phyloP scores from a whole-genome alignment of 2,797 vertebrate species.

The Acanthopagrus latus region DNA sequence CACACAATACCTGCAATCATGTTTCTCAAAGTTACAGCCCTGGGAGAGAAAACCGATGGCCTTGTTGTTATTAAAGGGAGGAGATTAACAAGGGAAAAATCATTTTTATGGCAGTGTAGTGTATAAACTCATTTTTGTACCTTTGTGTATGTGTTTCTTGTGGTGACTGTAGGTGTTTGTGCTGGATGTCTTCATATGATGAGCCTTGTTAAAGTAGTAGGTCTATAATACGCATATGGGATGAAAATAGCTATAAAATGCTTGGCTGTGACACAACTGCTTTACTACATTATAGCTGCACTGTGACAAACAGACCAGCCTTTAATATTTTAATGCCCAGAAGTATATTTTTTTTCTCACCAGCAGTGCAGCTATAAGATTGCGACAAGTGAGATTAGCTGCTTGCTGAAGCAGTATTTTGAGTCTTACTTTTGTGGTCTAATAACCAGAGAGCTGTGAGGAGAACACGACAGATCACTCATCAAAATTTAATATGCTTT shows the following conservation, averaged over 20 bases:
- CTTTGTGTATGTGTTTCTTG: not conserved
- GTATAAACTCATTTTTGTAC: not conserved
- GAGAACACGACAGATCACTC: conserved; percentile 10
- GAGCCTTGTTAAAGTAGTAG: not conserved
- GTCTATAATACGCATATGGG: not conserved
- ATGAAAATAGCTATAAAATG: not conserved
- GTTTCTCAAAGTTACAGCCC: not conserved
- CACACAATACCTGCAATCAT: too few relatives aligned
- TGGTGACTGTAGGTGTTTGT: not conserved
- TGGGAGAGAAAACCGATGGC: not conserved
- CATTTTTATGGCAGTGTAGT: not conserved
- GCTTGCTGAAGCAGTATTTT: conserved; percentile 20
- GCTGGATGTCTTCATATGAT: not conserved
- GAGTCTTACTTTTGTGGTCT: conserved; percentile 15
- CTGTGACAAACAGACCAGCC: not conserved
- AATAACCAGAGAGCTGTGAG: conserved; percentile 25
- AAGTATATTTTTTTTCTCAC: not conserved
- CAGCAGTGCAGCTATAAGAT: not conserved
- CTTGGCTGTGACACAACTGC: not conserved
- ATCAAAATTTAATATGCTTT: conserved; percentile 59
- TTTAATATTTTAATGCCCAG: conserved; percentile 23
- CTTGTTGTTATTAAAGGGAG: not conserved
- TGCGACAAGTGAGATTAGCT: conserved; percentile 10
- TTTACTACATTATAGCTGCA: not conserved
- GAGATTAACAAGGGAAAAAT: not conserved